These are phyloP conservation scores for Scatophagus argus DNA, from an alignment of 2,113 vertebrate genomes.

Conservation along the genomic window DNA sequence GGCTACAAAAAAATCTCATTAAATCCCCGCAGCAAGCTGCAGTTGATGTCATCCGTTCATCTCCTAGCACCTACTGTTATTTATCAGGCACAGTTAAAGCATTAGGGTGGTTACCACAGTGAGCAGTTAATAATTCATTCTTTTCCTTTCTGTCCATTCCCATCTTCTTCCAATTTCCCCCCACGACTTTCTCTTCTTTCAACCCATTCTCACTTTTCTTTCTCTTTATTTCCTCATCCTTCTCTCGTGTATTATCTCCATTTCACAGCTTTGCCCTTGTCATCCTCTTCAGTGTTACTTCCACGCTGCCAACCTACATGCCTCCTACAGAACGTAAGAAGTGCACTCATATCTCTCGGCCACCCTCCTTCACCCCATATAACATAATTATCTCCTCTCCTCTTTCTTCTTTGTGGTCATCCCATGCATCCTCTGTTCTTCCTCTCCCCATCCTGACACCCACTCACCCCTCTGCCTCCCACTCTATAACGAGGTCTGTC, in stretches of 20 bases:
- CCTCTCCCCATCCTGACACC: conserved; percentile 12
- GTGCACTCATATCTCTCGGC: conserved; percentile 53
- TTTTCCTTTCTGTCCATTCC: conserved; percentile 65
- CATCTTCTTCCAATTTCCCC: conserved; percentile 21
- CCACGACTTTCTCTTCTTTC: conserved; percentile 27
- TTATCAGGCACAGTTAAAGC: conserved; percentile 34
- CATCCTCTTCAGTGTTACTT: conserved; percentile 64
- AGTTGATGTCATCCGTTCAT: conserved; percentile 29
- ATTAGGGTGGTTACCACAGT: conserved; percentile 31
- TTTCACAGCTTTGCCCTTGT: conserved; percentile 74
- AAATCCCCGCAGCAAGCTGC: not conserved
- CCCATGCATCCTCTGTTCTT: conserved; percentile 53
- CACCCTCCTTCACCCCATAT: conserved; percentile 21
- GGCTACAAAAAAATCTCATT: conserved; percentile 5
- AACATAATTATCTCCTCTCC: conserved; percentile 22
- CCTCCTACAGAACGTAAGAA: conserved; percentile 78
- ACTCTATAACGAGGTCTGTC: conserved; percentile 44
- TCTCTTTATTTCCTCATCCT: conserved; percentile 18
- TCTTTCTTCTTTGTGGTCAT: conserved; percentile 46
- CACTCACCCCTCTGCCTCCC: conserved; percentile 40
- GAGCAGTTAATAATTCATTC: conserved; percentile 61
- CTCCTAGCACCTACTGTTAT: conserved; percentile 32
- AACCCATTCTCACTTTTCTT: conserved; percentile 19
- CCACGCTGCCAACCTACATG: conserved; percentile 69
- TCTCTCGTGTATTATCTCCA: conserved; percentile 55